phyloP scores from a whole-genome alignment of 2,888 invertebrate genomes.

The Watsonalla cultraria region DNA sequence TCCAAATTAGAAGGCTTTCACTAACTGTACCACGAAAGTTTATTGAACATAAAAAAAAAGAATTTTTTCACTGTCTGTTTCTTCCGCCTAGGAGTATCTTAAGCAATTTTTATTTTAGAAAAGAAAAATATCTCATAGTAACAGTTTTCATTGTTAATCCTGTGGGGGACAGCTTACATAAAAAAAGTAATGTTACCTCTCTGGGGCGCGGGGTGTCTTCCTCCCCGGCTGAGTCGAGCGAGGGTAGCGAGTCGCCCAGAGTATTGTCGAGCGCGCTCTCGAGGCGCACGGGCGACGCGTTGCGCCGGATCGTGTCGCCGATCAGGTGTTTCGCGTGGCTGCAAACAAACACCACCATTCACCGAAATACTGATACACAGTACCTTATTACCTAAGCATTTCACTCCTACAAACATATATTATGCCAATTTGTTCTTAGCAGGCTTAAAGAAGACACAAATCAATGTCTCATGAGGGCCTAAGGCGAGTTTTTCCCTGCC shows the following conservation, averaged over 20 bases:
- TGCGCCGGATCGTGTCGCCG: slow-evolving; percentile 96
- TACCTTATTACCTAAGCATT: not conserved
- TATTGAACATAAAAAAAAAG: too few species aligned
- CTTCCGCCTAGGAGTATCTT: too few species aligned
- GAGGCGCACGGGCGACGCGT: slow-evolving; percentile 92
- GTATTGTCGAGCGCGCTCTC: slow-evolving; percentile 76
- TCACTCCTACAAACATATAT: too few species aligned
- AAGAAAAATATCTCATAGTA: not conserved
- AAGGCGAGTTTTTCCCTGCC: too few species aligned
- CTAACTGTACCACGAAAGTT: too few species aligned
- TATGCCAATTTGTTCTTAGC: too few species aligned
- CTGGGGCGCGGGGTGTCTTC: slow-evolving; percentile 49
- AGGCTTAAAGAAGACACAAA: too few species aligned
- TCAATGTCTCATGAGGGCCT: too few species aligned
- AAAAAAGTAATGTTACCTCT: slow-evolving; percentile 23
- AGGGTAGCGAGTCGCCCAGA: slow-evolving; percentile 86
- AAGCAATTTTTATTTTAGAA: too few species aligned
- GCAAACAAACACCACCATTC: slow-evolving; percentile 1
- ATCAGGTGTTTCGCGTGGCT: slow-evolving; percentile 96
- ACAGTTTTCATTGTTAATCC: slow-evolving; percentile 2
- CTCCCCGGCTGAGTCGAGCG: slow-evolving; percentile 85
- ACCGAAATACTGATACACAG: not conserved
- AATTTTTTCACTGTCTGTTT: too few species aligned
- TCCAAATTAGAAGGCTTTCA: too few species aligned
- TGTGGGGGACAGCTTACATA: too few species aligned